Evolutionary conservation across 2,888 invertebrate genomes (phyloP), one percentile per base, ranked within the genome.

Genomic region (Halocaridina rubra): DNA sequence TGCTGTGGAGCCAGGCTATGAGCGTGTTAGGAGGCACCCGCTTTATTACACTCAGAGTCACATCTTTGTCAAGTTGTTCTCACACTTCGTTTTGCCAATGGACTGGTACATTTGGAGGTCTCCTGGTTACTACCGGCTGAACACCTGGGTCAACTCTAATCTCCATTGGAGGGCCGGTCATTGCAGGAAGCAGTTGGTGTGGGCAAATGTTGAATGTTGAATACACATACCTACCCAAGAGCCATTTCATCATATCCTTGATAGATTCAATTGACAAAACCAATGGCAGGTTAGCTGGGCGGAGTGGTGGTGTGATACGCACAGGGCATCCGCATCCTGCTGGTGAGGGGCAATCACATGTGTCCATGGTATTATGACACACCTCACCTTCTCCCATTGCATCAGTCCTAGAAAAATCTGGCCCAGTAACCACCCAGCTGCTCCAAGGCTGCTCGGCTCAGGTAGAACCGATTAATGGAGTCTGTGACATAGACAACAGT

Each of bases 401-500:
- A 13, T 59, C 80, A 57, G 74, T 53, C 72, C 59, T 7, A n/a
- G 80, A 74, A 33, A 80, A 80, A 29, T 80, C 72, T 16, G 16
- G 57, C 61, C 61, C 80, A 13, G 74, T 29, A n/a, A 74, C 59
- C 27, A n/a, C 72, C 80, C 32, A 80, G 57, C 46, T 27, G 39
- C n/a, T n/a, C n/a, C n/a, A n/a, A n/a, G n/a, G n/a, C n/a, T n/a
- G n/a, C n/a, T n/a, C n/a, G n/a, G n/a, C n/a, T n/a, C n/a, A n/a
- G n/a, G n/a, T n/a, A n/a, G n/a, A n/a, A n/a, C n/a, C n/a, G n/a
- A n/a, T n/a, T n/a, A n/a, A n/a, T 29, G 0, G 76, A 76, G 29
- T 27, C 29, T 29, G 76, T 57, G 16, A 57, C 46, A n/a, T 53
- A 76, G 10, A 57, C 8, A 19, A 53, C 53, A 1, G 57, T 46